phyloP scores from a whole-genome alignment of 92 coral and sea anemone species.

The Muricea muricata region DNA sequence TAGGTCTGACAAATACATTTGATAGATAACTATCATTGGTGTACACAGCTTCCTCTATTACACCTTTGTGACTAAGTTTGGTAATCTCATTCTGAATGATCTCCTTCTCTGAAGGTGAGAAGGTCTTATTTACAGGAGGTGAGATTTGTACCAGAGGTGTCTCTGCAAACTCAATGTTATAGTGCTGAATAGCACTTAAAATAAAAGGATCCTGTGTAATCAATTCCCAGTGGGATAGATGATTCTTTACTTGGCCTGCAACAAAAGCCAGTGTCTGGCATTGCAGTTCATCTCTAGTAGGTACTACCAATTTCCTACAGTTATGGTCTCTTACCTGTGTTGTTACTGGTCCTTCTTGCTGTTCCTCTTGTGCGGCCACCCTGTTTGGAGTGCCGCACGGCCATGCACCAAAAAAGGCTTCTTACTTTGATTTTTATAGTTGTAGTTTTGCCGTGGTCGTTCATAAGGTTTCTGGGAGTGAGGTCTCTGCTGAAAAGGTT shows the following conservation, averaged over 20 bases:
- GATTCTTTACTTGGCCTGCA: neutral
- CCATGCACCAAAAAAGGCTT: neutral
- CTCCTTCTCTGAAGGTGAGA: neutral
- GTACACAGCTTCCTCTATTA: neutral
- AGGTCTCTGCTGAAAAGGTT: neutral
- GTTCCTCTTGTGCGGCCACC: neutral
- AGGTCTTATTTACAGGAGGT: neutral
- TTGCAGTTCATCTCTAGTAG: neutral
- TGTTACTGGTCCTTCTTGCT: neutral
- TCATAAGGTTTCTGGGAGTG: neutral
- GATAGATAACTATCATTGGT: neutral
- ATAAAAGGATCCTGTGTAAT: conserved; percentile 20
- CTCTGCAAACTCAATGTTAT: conserved; percentile 33
- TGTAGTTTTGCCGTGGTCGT: too few relatives aligned
- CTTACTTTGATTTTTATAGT: too few relatives aligned
- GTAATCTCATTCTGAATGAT: conserved; percentile 4
- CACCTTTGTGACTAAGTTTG: conserved; percentile 33
- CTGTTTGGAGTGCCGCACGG: neutral
- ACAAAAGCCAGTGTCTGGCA: neutral
- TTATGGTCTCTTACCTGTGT: neutral
- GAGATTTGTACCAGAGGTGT: neutral
- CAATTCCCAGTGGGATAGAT: conserved; percentile 34
- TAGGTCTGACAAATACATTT: neutral
- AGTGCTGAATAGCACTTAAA: conserved; percentile 3
- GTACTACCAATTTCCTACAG: too few relatives aligned